Base-by-base conservation (phyloP, 2,113 vertebrate species). In the Hippoglossus stenolepis region DNA sequence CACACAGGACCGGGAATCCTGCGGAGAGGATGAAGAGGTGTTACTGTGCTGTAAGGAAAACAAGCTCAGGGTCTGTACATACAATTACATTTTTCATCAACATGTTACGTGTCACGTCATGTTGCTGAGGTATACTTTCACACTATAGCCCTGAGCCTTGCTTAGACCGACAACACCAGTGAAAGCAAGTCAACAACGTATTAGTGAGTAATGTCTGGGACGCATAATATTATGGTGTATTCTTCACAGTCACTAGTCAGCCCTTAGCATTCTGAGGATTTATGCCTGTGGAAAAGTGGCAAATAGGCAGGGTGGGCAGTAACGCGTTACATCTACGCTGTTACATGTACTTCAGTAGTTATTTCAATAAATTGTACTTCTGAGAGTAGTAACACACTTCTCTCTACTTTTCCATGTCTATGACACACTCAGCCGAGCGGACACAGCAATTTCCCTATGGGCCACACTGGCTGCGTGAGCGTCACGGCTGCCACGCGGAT, bases 1-100 rank as follows among this genome's bases (percentile, higher is more conserved):
- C 98, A 97, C 96, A 92, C 91, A 91, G 92, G 88, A 92, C 90
- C 79, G 65, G 57, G 79, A 92, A 61, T 88, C 94, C 95, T 97
- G 90, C 0, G 59, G 83, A 78, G 51, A 73, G 51, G 24, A 71
- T 14, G n/a, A 20, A 79, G 53, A 38, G 40, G 40, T 13, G 40
- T 67, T 49, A 85, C 51, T 53, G 43, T 49, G 84, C 51, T 56
- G 43, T 20, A 18, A 20, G 2, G 3, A n/a, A 21, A 3, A 49
- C 54, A 6, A 69, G n/a, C 26, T 60, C 70, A 35, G 65, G 62
- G 45, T 43, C 20, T 21, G 31, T 4, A 38, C 71, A 15, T 58
- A 57, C 70, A 68, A 71, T 72, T 56, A 77, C 24, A 51, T 10
- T 38, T 70, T 24, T 49, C 58, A 82, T 51, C 61, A 9, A 63